Base-by-base conservation (phyloP, 2,888 invertebrate species). In the Oscheius sp. region DNA sequence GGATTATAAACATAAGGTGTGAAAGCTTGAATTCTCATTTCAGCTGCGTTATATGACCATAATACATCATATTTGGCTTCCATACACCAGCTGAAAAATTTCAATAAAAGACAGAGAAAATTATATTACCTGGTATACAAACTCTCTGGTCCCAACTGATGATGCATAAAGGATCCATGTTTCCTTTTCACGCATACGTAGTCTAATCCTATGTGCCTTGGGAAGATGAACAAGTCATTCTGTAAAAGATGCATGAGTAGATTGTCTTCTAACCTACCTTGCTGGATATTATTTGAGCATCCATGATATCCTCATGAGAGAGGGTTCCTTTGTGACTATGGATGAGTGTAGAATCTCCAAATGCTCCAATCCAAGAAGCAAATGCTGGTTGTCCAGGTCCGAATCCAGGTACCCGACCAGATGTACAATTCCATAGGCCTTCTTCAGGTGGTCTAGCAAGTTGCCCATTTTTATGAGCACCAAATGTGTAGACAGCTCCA, bases 31-130 rank as follows among this genome's bases (percentile, higher is more conserved):
- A 75, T 73, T 32, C 75, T 65, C 78, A 82, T 78, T 54, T 76
- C 74, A 0, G 81, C 80, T 24, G 83, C 78, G 45, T 83, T 85
- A 75, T 91, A 96, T 80, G 93, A 92, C 96, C 96, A 97, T 1
- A 97, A 89, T 0, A 95, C 92, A 87, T 95, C 94, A 87, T 94
- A 95, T 62, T 92, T 89, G 0, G 95, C 94, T 88, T 97, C 97
- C 81, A 96, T 72, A 56, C 56, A 79, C 70, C 74, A 81, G 68
- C 67, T 77, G 57, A 57, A 73, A 38, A 30, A 9, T 12, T 38
- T 5, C 14, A n/a, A 30, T 28, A 12, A 36, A 6, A 38, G 14
- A 14, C n/a, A n/a, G n/a, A 41, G 8, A 24, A 1, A 20, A 51
- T 9, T 20, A n/a, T 22, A 36, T 51, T 9, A 70, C 68, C 59